A percentile compares a stretch with the other conserved stretches of the same genome.
Conservation (phyloP, 2,113 vertebrate genomes). For the Lasiurus borealis region DNA sequence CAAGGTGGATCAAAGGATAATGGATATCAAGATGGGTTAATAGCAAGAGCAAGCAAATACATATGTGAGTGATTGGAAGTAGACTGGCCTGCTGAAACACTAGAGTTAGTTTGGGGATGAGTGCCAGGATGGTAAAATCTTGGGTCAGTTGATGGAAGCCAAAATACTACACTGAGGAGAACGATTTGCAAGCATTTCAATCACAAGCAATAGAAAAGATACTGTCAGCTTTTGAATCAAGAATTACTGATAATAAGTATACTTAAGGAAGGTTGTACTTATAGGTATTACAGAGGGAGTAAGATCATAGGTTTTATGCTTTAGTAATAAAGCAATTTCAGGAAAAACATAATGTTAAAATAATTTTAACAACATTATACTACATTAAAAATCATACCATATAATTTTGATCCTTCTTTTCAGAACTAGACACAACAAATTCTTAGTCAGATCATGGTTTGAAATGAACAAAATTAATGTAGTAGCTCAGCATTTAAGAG, state of each 20-base stretch:
- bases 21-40: background rate
- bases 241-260: background rate
- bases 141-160: background rate
- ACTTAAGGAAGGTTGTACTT: background rate
- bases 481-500: background rate
- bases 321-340: background rate
- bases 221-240: background rate
- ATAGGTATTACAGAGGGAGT: background rate
- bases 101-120: background rate
- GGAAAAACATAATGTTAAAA: background rate
- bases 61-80: background rate
- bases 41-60: background rate
- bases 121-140: background rate
- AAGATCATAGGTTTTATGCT: conserved; percentile 8
- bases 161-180: background rate
- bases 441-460: background rate
- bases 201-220: background rate
- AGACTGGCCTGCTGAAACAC: background rate
- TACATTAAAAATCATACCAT: background rate
- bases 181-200: background rate
- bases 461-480: background rate
- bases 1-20: conserved; percentile 10
- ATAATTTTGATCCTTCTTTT: background rate
- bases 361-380: background rate
- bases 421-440: background rate